These are phyloP conservation scores for Ormia ochracea DNA, from an alignment of 2,888 invertebrate species.

Conservation along the genomic window DNA sequence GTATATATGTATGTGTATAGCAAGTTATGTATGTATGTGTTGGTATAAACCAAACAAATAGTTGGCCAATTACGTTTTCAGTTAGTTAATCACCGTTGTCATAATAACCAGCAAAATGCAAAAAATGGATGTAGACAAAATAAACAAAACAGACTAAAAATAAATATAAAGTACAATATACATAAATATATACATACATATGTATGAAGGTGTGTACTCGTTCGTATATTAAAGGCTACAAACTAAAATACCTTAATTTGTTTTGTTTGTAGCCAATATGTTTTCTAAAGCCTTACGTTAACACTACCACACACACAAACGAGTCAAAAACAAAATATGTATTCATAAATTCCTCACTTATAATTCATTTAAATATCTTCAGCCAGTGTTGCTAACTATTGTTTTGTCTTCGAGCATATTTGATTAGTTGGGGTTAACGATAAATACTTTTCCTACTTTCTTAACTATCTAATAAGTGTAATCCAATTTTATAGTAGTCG, in stretches of 20 bases:
- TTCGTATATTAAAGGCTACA: background rate
- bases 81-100: slow-evolving; percentile 23
- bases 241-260: slow-evolving; percentile 41
- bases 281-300: slow-evolving; percentile 14
- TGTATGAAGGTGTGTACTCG: no score
- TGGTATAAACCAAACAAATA: background rate
- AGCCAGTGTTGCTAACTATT: background rate
- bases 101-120: slow-evolving; percentile 31
- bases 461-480: no score
- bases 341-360: slow-evolving; percentile 40
- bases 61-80: slow-evolving; percentile 33
- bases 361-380: slow-evolving; percentile 30
- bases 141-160: slow-evolving; percentile 61
- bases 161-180: slow-evolving; percentile 28
- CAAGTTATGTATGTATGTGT: no score
- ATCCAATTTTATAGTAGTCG: no score
- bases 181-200: background rate
- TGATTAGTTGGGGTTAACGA: no score
- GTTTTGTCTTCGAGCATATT: background rate
- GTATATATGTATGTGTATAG: background rate
- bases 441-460: no score
- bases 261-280: background rate
- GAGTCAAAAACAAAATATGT: background rate
- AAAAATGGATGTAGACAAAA: slow-evolving; percentile 19
- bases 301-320: slow-evolving; percentile 11